Evolutionary conservation across 2,888 invertebrate species (phyloP).

Genomic region (Mystacides longicornis): DNA sequence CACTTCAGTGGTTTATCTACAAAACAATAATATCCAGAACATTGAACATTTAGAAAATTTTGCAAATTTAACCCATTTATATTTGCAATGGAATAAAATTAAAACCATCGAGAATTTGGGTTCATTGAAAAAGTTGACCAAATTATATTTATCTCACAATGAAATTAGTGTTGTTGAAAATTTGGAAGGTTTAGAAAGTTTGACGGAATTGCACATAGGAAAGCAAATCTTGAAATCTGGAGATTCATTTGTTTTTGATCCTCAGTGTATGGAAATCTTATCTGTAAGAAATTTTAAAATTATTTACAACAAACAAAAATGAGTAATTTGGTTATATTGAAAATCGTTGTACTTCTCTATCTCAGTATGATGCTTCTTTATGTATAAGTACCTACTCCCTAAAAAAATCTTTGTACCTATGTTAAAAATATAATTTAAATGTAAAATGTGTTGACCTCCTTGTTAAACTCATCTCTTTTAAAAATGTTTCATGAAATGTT

Average conservation of each 20-base stretch:
- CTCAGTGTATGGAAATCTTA: conserved; percentile 50
- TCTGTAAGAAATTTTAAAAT: conserved; percentile 37
- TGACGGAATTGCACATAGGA: conserved; percentile 63
- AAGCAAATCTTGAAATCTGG: conserved; percentile 51
- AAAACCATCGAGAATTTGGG: conserved; percentile 59
- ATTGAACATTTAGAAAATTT: conserved; percentile 64
- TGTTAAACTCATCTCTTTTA: too few relatives aligned
- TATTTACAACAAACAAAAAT: too few relatives aligned
- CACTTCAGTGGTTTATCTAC: conserved; percentile 63
- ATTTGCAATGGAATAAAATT: conserved; percentile 71
- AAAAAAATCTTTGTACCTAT: too few relatives aligned
- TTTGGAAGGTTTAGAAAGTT: conserved; percentile 49
- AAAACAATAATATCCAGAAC: conserved; percentile 70
- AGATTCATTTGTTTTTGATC: conserved; percentile 60
- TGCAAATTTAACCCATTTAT: conserved; percentile 59
- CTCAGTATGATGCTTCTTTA: neutral
- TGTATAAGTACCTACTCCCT: neutral
- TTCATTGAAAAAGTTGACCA: conserved; percentile 57
- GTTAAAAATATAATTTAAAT: too few relatives aligned
- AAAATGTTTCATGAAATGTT: too few relatives aligned
- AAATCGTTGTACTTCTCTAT: too few relatives aligned
- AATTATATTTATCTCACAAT: conserved; percentile 69
- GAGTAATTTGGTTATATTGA: too few relatives aligned
- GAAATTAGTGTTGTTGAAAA: conserved; percentile 62
- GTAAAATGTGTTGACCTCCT: too few relatives aligned